phyloP scores from a whole-genome alignment of 2,888 invertebrate genomes.

The Philopedon plagiatum region DNA sequence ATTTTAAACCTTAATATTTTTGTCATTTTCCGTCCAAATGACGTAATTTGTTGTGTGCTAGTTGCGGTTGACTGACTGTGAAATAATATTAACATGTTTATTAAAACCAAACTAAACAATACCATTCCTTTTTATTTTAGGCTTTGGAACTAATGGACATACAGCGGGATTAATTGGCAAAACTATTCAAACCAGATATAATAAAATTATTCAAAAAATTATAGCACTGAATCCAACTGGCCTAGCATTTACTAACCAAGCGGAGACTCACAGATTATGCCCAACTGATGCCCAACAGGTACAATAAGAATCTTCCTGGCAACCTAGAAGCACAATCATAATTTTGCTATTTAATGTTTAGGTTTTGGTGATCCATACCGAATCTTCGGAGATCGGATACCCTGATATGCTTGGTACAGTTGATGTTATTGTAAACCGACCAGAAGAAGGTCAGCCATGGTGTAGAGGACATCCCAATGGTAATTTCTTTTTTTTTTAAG shows the following conservation, averaged over 20 bases:
- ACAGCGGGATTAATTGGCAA: slow-evolving; percentile 3
- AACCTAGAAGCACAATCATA: background rate
- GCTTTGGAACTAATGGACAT: slow-evolving; percentile 7
- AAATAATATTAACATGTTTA: background rate
- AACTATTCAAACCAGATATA: background rate
- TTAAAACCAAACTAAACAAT: background rate
- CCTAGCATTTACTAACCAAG: background rate
- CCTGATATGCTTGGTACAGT: background rate
- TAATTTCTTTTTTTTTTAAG: too few species aligned
- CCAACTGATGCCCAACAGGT: background rate
- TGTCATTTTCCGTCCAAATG: too few species aligned
- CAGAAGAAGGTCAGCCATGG: slow-evolving; percentile 6
- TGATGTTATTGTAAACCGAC: slow-evolving; percentile 8
- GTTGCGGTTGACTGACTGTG: too few species aligned
- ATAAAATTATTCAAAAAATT: background rate
- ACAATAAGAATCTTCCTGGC: background rate
- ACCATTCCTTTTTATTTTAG: background rate
- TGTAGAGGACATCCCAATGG: background rate
- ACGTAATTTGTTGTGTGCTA: too few species aligned
- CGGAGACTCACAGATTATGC: background rate
- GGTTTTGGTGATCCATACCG: slow-evolving; percentile 15
- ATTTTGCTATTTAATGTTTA: background rate
- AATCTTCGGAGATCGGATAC: background rate
- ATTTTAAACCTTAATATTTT: too few species aligned
- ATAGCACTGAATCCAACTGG: slow-evolving; percentile 9